Evolutionary conservation across 2,113 vertebrate species (phyloP), one percentile per base, ranked within the genome.

Genomic region (Calyptomena viridis): DNA sequence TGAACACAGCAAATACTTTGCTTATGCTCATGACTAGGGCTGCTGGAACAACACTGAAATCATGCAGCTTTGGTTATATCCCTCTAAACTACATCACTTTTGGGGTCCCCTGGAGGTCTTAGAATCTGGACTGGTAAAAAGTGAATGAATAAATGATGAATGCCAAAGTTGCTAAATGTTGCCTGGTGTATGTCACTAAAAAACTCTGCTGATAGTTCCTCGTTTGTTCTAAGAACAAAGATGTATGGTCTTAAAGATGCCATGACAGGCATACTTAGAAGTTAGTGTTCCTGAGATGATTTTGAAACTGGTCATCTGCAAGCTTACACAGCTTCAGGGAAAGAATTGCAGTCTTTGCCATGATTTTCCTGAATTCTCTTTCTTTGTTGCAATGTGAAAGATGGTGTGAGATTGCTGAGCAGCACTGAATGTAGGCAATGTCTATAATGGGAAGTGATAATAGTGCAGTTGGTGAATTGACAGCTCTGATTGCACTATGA

Each of bases 381-480:
- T 49, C 62, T 87, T 90, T 88, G 71, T 90, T 90, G 78, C 40
- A 86, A 69, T 37, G 59, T 83, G 69, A 33, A 89, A 87, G 84
- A 87, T 93, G 81, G 87, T 47, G 74, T 80, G 82, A 93, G 87
- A 79, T 95, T 85, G 58, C 87, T 75, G 66, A 90, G 67, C 75
- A 72, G 74, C 85, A 30, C 19, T 62, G 88, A 91, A 90, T 55
- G 53, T 79, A 85, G 78, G 85, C 92, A 79, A 46, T 73, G 44
- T 90, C 90, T 91, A 44, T 93, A 91, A 87, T 0, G 9, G 84
- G 92, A 95, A 88, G 78, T 0, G 0, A 8, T 95, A 90, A 73
- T 88, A 79, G 78, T 91, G 82, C 84, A 82, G 71, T 96, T 93
- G 90, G 88, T 92, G 88, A 96, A 96, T 83, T 88, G 90, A 95